These are phyloP conservation scores for Isurus oxyrinchus DNA, from an alignment of 2,113 vertebrate species.

Conservation along the genomic window DNA sequence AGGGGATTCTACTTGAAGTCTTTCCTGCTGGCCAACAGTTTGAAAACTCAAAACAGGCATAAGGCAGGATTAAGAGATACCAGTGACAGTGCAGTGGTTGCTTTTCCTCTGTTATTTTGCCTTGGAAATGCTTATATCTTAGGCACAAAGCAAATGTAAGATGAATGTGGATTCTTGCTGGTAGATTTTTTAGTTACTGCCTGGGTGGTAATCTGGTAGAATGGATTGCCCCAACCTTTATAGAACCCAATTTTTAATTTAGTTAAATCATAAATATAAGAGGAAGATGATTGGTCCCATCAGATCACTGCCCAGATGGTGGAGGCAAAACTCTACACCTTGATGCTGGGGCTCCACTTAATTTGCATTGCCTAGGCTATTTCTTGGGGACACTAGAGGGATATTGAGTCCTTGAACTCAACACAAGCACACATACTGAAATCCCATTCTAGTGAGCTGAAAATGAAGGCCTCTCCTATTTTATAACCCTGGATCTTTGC, in stretches of 20 bases:
- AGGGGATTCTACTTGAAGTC: neutral
- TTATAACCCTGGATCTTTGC: neutral
- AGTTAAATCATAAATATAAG: neutral
- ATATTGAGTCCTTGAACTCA: neutral
- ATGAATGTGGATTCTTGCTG: neutral
- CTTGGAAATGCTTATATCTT: neutral
- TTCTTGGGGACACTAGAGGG: neutral
- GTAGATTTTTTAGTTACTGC: neutral
- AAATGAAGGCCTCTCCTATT: neutral
- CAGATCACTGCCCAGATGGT: neutral
- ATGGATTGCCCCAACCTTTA: neutral
- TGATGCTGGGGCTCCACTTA: neutral
- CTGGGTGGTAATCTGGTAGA: neutral
- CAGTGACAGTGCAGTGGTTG: neutral
- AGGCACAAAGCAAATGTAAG: neutral
- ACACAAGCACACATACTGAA: neutral
- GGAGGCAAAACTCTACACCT: neutral
- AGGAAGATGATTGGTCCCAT: neutral
- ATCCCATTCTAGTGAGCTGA: neutral
- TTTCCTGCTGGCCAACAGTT: neutral
- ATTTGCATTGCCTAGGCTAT: neutral
- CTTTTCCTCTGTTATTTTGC: neutral
- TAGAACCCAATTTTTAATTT: neutral
- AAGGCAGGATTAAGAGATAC: neutral
- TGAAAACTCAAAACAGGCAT: neutral